These are phyloP conservation scores for Mesocentrotus franciscanus DNA, from an alignment of 53 echinoderm and acorn worm genomes.

Conservation along the genomic window DNA sequence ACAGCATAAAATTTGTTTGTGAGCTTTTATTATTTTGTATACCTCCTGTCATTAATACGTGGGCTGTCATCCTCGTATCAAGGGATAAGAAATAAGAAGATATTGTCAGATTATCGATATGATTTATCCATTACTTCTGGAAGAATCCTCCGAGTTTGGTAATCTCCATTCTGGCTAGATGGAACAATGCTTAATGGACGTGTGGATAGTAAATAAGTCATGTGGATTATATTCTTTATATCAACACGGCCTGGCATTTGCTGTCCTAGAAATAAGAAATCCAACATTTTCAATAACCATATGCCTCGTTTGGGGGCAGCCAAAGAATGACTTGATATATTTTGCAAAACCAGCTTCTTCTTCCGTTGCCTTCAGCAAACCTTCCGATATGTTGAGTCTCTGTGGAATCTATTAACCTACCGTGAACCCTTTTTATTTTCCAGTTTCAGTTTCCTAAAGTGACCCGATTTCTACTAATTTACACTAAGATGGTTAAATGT, in stretches of 20 bases:
- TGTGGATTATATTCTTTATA: conserved; percentile 1
- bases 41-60: background rate
- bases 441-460: too few species aligned
- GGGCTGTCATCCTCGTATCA: background rate
- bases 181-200: conserved; percentile 10
- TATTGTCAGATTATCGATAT: conserved; percentile 24
- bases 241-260: background rate
- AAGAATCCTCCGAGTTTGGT: background rate
- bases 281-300: background rate
- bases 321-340: background rate
- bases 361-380: background rate
- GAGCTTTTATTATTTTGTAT: background rate
- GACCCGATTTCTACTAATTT: too few species aligned
- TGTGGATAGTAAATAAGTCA: background rate
- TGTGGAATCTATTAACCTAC: background rate
- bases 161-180: background rate
- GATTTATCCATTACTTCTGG: background rate
- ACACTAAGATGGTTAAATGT: too few species aligned
- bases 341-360: background rate
- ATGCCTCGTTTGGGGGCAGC: background rate
- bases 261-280: conserved; percentile 13
- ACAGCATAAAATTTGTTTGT: background rate
- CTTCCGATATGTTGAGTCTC: background rate
- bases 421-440: background rate
- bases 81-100: background rate